These are phyloP conservation scores for Encarsia formosa DNA, from an alignment of 2,888 invertebrate genomes.

Conservation along the genomic window DNA sequence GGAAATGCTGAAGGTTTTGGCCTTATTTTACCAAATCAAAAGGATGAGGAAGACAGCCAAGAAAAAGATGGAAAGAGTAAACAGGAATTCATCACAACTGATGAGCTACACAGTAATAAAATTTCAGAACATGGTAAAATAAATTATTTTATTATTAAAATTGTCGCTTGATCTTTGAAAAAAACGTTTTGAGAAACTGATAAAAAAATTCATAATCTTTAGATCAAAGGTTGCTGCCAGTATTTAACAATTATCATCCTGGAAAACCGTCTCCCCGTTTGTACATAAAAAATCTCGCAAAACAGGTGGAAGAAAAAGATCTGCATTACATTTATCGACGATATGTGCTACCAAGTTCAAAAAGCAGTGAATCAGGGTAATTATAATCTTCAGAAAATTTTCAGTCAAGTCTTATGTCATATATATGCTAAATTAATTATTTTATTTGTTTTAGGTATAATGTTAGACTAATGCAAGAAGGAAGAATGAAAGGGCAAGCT, in stretches of 20 bases:
- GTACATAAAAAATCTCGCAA: slow-evolving; percentile 90
- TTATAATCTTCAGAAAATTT: too few species aligned
- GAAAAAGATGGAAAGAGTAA: slow-evolving; percentile 32
- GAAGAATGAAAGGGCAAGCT: slow-evolving; percentile 94
- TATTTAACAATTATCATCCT: slow-evolving; percentile 81
- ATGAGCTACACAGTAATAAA: slow-evolving; percentile 65
- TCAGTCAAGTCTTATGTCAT: too few species aligned
- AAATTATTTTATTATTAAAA: background rate
- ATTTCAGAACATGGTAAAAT: slow-evolving; percentile 59
- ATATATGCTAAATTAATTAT: too few species aligned
- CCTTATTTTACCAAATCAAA: slow-evolving; percentile 42
- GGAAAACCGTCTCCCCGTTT: slow-evolving; percentile 78
- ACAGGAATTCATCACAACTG: slow-evolving; percentile 56
- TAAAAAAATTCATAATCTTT: slow-evolving; percentile 21
- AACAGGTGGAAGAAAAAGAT: slow-evolving; percentile 71
- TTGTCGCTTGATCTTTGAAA: background rate
- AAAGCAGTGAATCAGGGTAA: slow-evolving; percentile 33
- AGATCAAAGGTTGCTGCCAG: slow-evolving; percentile 69
- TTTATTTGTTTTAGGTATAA: slow-evolving; percentile 52
- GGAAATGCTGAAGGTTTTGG: slow-evolving; percentile 42
- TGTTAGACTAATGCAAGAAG: slow-evolving; percentile 86
- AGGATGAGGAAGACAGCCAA: slow-evolving; percentile 33
- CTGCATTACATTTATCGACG: slow-evolving; percentile 71
- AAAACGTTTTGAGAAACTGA: slow-evolving; percentile 1
- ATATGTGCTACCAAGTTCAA: slow-evolving; percentile 55